Conservation (phyloP, 2,888 invertebrate genomes). For the Venustoraphidia nigricollis region DNA sequence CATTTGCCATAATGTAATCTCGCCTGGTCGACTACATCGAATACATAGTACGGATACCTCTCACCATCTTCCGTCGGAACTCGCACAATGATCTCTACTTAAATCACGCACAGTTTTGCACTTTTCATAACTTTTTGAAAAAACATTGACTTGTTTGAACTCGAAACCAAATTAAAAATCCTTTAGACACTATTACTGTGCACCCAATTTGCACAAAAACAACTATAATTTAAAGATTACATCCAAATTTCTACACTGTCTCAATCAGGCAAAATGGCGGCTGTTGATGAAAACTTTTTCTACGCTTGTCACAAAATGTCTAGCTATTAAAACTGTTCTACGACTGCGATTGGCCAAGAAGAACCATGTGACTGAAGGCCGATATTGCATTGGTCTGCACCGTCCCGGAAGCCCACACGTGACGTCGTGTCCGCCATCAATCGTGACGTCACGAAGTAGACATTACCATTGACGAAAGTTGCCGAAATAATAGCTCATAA, state of each 20-base stretch:
- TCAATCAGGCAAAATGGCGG: slow-evolving; percentile 84
- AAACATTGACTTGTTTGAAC: slow-evolving; percentile 25
- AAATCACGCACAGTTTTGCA: slow-evolving; percentile 45
- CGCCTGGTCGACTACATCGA: slow-evolving; percentile 50
- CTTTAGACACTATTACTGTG: slow-evolving; percentile 8
- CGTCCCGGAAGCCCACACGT: slow-evolving; percentile 24
- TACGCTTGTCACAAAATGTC: slow-evolving; percentile 81
- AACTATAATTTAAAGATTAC: slow-evolving; percentile 54
- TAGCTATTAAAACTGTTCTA: slow-evolving; percentile 30
- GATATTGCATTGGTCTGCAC: slow-evolving; percentile 25
- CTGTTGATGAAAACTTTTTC: slow-evolving; percentile 90
- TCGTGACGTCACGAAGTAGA: slow-evolving; percentile 21
- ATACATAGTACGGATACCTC: slow-evolving; percentile 39
- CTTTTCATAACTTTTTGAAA: slow-evolving; percentile 32
- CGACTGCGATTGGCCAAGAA: slow-evolving; percentile 25
- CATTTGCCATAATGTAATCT: slow-evolving; percentile 69
- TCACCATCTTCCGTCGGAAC: slow-evolving; percentile 60
- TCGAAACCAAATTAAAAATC: slow-evolving; percentile 21
- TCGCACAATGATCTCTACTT: slow-evolving; percentile 56
- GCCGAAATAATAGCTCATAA: background rate
- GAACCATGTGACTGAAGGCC: slow-evolving; percentile 30
- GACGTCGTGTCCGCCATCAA: slow-evolving; percentile 28
- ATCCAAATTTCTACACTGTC: slow-evolving; percentile 62
- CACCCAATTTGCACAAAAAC: slow-evolving; percentile 25
- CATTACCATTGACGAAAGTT: background rate